Evolutionary conservation across 2,797 vertebrate genomes (phyloP).

Genomic region (Rhinella marina): DNA sequence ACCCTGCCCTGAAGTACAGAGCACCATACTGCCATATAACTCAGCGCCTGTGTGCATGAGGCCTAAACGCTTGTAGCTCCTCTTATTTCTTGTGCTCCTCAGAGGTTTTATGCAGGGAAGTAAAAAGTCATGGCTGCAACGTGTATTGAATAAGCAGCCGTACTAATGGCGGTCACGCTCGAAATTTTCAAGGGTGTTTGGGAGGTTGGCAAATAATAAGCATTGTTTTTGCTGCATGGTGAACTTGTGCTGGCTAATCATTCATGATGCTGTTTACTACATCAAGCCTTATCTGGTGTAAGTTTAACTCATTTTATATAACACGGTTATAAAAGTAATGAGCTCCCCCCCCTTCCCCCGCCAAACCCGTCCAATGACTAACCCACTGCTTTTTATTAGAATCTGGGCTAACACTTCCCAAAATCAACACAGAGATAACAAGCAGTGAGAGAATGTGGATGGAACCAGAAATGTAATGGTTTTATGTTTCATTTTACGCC

Average conservation of each 20-base stretch:
- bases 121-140: constrained; percentile 64
- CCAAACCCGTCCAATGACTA: constrained; percentile 42
- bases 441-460: not conserved
- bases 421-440: not conserved
- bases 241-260: constrained; percentile 69
- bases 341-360: not conserved
- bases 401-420: constrained; percentile 24
- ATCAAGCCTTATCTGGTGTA: constrained; percentile 63
- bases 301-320: constrained; percentile 62
- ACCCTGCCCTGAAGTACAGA: too few species aligned
- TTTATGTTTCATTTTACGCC: not conserved
- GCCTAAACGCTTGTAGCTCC: not conserved
- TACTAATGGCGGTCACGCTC: constrained; percentile 67
- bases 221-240: constrained; percentile 63
- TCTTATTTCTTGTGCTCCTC: too few species aligned
- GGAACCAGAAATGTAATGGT: not conserved
- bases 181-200: constrained; percentile 63
- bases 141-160: constrained; percentile 62
- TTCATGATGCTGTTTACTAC: constrained; percentile 67
- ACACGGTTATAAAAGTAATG: constrained; percentile 55
- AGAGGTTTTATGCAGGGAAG: constrained; percentile 49
- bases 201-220: constrained; percentile 65
- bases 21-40: not conserved
- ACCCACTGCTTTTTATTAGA: constrained; percentile 31
- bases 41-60: constrained; percentile 43